Evolutionary conservation across 2,113 vertebrate genomes (phyloP), one percentile per base, ranked within the genome.

Genomic region (Sterrhoptilus dennistouni): DNA sequence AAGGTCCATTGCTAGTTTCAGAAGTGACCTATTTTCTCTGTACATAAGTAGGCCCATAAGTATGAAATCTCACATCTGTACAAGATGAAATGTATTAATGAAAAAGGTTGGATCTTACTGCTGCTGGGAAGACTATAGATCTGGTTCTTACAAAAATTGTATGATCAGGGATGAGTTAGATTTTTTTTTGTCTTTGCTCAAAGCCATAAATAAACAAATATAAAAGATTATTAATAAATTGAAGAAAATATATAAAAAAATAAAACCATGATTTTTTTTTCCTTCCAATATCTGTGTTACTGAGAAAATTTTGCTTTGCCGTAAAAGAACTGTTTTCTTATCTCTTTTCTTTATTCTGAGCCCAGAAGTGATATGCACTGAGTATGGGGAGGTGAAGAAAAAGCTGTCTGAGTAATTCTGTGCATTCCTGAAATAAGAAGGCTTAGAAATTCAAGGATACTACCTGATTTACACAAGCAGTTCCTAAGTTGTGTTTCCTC

Each of bases 131-230:
- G 95, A 95, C 86, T 97, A 83, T 76, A 92, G 92, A 96, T 89
- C 87, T 97, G 95, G 97, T 97, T 97, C 95, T 97, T 98, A 97
- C 49, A 97, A 97, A 95, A 95, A 97, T 33, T 98, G 97, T 98
- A 96, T 96, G 95, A 97, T 95, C 97, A 97, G 98, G 97, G 98
- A 98, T 82, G 95, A 97, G 63, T 95, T 97, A 97, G 97, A 96
- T 72, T 96, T 95, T 95, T 98, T 98, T 98, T 98, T 98, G 97
- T 98, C 97, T 98, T 98, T 98, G 97, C 98, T 98, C 96, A 98
- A 98, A 98, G 98, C 98, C 98, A 98, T 98, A 98, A 94, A 97
- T 97, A 98, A 97, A 98, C 97, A 97, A 97, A 98, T 97, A 97
- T 95, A 95, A 97, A 97, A 98, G 70, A 96, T 98, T 98, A 98